Conservation (phyloP, 2,888 invertebrate species). For the Pandemis heparana region DNA sequence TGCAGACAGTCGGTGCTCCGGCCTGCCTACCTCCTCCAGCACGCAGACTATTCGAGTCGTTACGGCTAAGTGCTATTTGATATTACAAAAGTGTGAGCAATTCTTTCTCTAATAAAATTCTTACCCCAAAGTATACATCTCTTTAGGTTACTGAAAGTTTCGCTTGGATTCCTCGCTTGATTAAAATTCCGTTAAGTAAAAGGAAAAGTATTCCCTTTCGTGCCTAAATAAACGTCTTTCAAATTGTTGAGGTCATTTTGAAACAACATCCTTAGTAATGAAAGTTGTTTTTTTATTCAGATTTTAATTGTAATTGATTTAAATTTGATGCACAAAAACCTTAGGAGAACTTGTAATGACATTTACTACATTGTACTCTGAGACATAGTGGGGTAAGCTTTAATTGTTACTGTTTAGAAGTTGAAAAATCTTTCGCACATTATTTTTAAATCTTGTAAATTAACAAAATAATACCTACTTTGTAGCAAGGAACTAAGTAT, state of each 20-base stretch:
- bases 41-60: conserved; percentile 57
- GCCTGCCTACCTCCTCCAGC: conserved; percentile 48
- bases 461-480: too few species aligned
- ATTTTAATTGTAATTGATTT: conserved; percentile 11
- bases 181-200: conserved; percentile 43
- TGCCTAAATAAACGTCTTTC: conserved; percentile 38
- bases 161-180: conserved; percentile 42
- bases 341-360: neutral
- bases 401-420: too few species aligned
- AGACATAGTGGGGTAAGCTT: neutral
- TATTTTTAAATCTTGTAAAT: too few species aligned
- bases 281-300: conserved; percentile 8
- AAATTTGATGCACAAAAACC: neutral
- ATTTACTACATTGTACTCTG: neutral
- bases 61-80: conserved; percentile 61
- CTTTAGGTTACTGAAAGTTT: conserved; percentile 38
- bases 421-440: too few species aligned
- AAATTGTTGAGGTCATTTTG: conserved; percentile 37
- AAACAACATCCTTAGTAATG: conserved; percentile 15
- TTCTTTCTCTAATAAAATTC: conserved; percentile 44
- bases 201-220: conserved; percentile 41
- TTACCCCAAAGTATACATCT: conserved; percentile 37
- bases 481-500: too few species aligned
- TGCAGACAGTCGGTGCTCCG: conserved; percentile 45
- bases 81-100: conserved; percentile 52